Conservation (phyloP, 1,140 invertebrate species). For the Polypedilum vanderplanki region DNA sequence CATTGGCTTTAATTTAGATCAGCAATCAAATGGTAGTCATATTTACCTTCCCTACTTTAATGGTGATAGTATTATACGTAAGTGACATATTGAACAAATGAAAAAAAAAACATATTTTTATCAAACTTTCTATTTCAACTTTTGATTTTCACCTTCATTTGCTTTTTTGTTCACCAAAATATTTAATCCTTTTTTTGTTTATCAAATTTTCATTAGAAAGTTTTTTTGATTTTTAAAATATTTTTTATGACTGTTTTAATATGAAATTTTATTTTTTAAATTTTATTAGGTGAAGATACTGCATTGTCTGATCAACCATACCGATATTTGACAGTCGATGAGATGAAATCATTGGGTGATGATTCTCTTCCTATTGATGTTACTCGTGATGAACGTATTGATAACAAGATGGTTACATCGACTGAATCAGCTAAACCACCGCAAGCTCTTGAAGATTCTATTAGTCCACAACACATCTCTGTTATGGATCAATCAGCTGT, state of each 20-base stretch:
- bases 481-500: constrained; percentile 39
- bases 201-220: constrained; percentile 32
- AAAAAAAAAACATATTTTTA: constrained; percentile 35
- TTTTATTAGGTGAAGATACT: constrained; percentile 69
- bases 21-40: constrained; percentile 49
- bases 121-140: constrained; percentile 46
- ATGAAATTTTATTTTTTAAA: no score
- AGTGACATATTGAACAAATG: constrained; percentile 33
- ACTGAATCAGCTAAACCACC: constrained; percentile 43
- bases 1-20: constrained; percentile 40
- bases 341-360: constrained; percentile 90
- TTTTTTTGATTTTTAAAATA: no score
- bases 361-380: constrained; percentile 90
- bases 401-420: constrained; percentile 49
- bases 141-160: constrained; percentile 48
- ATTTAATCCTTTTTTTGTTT: constrained; percentile 37
- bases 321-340: constrained; percentile 83
- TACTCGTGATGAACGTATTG: constrained; percentile 75
- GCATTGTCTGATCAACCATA: constrained; percentile 86
- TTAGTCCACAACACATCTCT: constrained; percentile 54
- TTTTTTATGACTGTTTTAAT: no score
- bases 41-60: constrained; percentile 59
- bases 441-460: constrained; percentile 50
- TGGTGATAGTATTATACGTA: constrained; percentile 46
- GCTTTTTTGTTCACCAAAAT: constrained; percentile 40